Conservation (phyloP, 2,797 vertebrate genomes). For the Acanthiza pusilla region DNA sequence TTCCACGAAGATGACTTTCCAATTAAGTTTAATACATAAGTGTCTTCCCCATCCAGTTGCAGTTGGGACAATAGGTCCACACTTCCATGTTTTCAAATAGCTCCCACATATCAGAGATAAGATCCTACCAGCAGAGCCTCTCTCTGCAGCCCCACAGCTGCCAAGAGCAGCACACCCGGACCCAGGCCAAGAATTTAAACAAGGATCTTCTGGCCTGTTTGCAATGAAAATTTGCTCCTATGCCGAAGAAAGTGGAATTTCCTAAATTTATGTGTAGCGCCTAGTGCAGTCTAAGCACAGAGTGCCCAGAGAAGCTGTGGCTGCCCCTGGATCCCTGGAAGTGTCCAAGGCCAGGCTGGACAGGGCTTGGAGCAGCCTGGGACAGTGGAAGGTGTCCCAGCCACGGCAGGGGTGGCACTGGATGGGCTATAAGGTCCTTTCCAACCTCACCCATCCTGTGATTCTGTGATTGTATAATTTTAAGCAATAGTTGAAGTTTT, state of each 20-base stretch:
- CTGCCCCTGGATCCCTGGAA: neutral
- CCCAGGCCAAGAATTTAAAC: conserved; percentile 55
- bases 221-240: conserved; percentile 28
- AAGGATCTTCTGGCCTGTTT: conserved; percentile 30
- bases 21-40: neutral
- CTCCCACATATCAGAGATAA: conserved; percentile 24
- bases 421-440: neutral
- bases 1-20: neutral
- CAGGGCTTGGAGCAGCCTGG: neutral
- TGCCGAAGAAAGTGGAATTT: conserved; percentile 11
- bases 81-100: neutral
- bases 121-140: conserved; percentile 34
- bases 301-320: neutral
- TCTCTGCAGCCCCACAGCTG: conserved; percentile 25
- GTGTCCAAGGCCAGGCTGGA: neutral
- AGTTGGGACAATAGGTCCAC: neutral
- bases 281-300: neutral
- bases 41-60: neutral
- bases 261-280: neutral
- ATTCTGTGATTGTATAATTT: neutral
- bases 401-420: neutral
- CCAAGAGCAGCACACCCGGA: neutral
- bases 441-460: neutral
- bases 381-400: neutral
- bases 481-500: neutral